Base-by-base conservation (phyloP, 2,888 invertebrate genomes). In the Pomacea canaliculata region DNA sequence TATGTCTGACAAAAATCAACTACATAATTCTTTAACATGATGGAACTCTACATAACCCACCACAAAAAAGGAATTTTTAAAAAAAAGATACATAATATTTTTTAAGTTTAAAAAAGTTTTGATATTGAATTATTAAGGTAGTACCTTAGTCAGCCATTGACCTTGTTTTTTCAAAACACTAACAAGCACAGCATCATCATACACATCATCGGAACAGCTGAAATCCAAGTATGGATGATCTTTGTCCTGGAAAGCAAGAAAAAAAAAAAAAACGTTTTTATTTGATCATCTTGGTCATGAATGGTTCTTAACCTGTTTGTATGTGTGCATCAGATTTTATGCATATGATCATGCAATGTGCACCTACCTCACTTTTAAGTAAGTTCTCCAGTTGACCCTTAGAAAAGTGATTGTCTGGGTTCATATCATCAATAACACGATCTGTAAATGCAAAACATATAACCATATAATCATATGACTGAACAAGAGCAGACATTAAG, bases 351-450 rank as follows among this genome's bases (percentile, higher is more conserved):
- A 56, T 37, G 37, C 37, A 37, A 8, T 71, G 4, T 46, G 63
- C 23, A 73, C 79, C 48, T 80, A 90, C 90, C 88, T 96, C 96
- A 89, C 97, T 96, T 87, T 97, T 96, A 86, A 97, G 95, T 48
- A 98, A 85, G 92, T 88, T 89, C 70, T 90, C 91, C 19, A 92
- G 89, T 80, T 93, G 92, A 73, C 90, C 89, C 73, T 88, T 87
- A 1, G 91, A 91, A 72, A 93, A 90, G 77, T 92, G 90, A 69
- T 97, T 97, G 89, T 99, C 97, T 0, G 98, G 98, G 91, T 98
- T 97, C 88, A 98, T 95, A 90, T 99, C 99, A 92, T 99, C 99
- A 0, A 99, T 98, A 8, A 99, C 98, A 23, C 99, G 93, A 91
- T 99, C 98, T 89, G 86, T 68, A 83, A 83, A 69, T 56, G 51